Evolutionary conservation across 2,113 vertebrate species (phyloP).

Genomic region (Catagonus wagneri): DNA sequence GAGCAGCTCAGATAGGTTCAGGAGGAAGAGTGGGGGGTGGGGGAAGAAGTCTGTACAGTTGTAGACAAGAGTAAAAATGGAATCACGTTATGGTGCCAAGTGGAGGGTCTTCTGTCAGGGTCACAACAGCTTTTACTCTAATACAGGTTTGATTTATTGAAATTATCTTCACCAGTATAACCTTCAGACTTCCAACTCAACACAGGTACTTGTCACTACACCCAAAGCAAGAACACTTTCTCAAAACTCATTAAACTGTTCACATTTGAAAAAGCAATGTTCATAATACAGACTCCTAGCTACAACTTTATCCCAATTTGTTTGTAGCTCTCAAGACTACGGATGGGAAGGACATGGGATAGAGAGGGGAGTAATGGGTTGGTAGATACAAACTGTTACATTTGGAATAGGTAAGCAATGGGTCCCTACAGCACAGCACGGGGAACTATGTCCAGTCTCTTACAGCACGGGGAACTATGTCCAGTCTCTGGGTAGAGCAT

Average conservation of each 20-base stretch:
- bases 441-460: too few relatives aligned
- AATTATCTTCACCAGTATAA: not conserved
- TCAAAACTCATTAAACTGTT: constrained; percentile 22
- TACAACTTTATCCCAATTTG: not conserved
- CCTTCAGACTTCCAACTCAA: not conserved
- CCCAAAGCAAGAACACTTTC: not conserved
- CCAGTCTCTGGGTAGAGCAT: too few relatives aligned
- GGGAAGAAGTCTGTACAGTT: not conserved
- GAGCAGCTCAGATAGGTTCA: not conserved
- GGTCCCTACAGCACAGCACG: too few relatives aligned
- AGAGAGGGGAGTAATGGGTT: too few relatives aligned
- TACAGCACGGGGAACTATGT: too few relatives aligned
- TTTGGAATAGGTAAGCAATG: too few relatives aligned
- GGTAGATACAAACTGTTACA: too few relatives aligned
- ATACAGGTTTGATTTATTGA: not conserved
- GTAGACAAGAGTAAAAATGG: not conserved
- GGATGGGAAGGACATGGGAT: not conserved
- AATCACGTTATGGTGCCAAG: not conserved
- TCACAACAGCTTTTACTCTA: not conserved
- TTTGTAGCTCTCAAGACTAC: not conserved
- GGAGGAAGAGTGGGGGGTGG: not conserved
- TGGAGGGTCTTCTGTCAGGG: not conserved
- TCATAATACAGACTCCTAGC: not conserved
- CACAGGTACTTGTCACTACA: not conserved
- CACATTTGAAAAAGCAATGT: not conserved